These are phyloP conservation scores for Notolepis coatsorum DNA, from an alignment of 2,797 vertebrate species.

Conservation along the genomic window DNA sequence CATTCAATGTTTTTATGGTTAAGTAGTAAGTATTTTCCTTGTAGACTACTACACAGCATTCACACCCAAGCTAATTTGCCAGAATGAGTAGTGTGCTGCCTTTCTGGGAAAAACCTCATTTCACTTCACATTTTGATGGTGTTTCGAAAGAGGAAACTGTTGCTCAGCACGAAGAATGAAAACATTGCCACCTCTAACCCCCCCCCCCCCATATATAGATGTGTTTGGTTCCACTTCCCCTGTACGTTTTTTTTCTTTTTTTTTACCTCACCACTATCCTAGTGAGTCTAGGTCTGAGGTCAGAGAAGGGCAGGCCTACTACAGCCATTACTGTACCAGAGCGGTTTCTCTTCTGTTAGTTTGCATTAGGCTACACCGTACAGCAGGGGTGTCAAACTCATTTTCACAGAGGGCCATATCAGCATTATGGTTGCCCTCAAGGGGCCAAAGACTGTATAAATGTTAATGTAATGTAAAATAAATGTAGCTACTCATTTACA, in stretches of 20 bases:
- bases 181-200: slow-evolving; percentile 14
- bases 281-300: slow-evolving; percentile 11
- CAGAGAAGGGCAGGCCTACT: not conserved
- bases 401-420: no score
- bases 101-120: not conserved
- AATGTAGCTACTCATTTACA: no score
- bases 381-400: no score
- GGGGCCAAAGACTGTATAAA: no score
- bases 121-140: not conserved
- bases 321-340: no score
- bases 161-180: slow-evolving; percentile 18
- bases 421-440: no score
- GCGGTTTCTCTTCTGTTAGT: not conserved
- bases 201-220: slow-evolving; percentile 26
- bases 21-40: slow-evolving; percentile 44
- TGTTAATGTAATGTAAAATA: no score
- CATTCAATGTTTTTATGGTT: slow-evolving; percentile 38
- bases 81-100: not conserved
- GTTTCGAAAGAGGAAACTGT: slow-evolving; percentile 64
- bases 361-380: not conserved
- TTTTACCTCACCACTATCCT: not conserved
- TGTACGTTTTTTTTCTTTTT: slow-evolving; percentile 30
- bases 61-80: not conserved
- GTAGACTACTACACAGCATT: not conserved
- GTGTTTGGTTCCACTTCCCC: slow-evolving; percentile 59